These are phyloP conservation scores for Subanguina moxae DNA, from an alignment of 1,140 invertebrate genomes.

Conservation along the genomic window DNA sequence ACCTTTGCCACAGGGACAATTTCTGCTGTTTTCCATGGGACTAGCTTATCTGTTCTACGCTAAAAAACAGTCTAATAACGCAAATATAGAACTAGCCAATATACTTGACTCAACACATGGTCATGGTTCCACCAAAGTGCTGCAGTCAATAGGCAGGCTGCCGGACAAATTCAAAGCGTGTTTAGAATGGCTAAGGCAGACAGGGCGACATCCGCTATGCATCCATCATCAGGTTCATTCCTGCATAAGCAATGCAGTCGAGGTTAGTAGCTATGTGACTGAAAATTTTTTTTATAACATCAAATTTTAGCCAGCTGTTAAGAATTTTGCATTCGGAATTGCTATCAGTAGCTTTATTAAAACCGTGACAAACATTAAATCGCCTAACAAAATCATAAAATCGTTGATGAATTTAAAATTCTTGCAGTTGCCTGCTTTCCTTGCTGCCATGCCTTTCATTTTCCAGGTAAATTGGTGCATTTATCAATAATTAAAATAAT, in stretches of 20 bases:
- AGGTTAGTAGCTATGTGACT: neutral
- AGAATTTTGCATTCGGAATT: conserved; percentile 11
- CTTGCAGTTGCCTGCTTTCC: conserved; percentile 42
- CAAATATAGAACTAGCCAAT: no score
- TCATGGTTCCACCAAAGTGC: no score
- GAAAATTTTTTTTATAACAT: neutral
- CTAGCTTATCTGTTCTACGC: conserved; percentile 22
- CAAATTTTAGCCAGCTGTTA: conserved; percentile 5
- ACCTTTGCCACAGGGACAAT: conserved; percentile 39
- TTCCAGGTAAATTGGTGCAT: conserved; percentile 38
- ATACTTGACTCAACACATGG: no score
- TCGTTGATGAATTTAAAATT: conserved; percentile 20
- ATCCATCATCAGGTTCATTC: neutral
- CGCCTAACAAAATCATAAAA: conserved; percentile 9
- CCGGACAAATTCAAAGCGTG: neutral
- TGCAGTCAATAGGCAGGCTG: no score
- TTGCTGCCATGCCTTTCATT: conserved; percentile 43
- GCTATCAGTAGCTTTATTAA: conserved; percentile 3
- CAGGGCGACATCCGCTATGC: conserved; percentile 3
- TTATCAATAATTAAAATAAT: conserved; percentile 3
- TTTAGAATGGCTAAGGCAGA: neutral
- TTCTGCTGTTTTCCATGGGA: conserved; percentile 49
- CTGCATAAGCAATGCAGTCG: neutral
- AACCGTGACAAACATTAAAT: neutral
- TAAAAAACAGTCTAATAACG: no score